These are phyloP conservation scores for Pelagia noctiluca DNA, from an alignment of 30 jellyfish, hydroid and myxozoan species.

Conservation along the genomic window DNA sequence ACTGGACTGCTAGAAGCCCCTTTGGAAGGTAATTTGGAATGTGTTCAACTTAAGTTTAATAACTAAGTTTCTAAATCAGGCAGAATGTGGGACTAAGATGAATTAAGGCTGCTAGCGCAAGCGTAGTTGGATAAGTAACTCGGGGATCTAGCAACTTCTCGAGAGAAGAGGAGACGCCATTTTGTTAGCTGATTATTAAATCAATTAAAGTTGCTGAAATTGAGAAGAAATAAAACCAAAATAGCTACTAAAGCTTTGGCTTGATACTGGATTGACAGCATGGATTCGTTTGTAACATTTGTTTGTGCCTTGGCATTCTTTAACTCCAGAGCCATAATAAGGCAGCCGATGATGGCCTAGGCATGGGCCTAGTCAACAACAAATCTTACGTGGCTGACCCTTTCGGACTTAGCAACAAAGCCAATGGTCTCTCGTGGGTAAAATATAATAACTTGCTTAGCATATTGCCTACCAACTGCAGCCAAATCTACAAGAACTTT, in stretches of 20 bases:
- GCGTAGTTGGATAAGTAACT: too few relatives aligned
- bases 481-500: not conserved
- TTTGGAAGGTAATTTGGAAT: too few relatives aligned
- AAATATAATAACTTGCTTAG: not conserved
- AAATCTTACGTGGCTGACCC: not conserved
- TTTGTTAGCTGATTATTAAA: too few relatives aligned
- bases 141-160: too few relatives aligned
- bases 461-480: not conserved
- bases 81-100: too few relatives aligned
- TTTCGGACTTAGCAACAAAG: not conserved
- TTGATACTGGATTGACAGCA: not conserved
- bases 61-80: too few relatives aligned
- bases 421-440: conserved; percentile 3
- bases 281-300: not conserved
- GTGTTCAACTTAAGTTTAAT: too few relatives aligned
- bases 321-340: not conserved
- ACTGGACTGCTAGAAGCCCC: too few relatives aligned
- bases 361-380: not conserved
- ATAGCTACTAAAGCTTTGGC: not conserved
- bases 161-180: too few relatives aligned
- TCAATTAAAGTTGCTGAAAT: too few relatives aligned
- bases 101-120: too few relatives aligned
- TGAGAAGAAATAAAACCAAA: not conserved
- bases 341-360: not conserved
- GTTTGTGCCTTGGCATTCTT: conserved; percentile 2